Conservation (phyloP, 2,888 invertebrate species). For the Suillia variegata region DNA sequence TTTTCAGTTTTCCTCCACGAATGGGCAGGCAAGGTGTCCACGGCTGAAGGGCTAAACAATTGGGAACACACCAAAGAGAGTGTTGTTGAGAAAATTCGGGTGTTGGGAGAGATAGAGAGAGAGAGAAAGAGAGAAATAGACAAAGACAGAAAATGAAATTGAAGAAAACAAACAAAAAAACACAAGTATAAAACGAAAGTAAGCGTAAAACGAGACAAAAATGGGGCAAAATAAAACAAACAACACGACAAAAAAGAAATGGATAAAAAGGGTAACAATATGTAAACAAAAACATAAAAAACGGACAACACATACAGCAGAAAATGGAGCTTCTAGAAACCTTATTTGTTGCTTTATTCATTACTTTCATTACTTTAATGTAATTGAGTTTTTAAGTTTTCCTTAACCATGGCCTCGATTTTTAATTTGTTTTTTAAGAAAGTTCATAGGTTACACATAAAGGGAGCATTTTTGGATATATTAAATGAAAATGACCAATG, state of each 20-base stretch:
- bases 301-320: not conserved
- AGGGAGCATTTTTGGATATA: no score
- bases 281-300: constrained; percentile 15
- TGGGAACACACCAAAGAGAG: constrained; percentile 22
- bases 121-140: constrained; percentile 53
- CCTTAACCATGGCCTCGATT: no score
- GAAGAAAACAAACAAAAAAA: constrained; percentile 44
- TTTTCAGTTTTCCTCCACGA: constrained; percentile 61
- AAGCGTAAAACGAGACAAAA: constrained; percentile 32
- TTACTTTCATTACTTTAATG: no score
- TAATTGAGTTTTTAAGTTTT: no score
- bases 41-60: constrained; percentile 58
- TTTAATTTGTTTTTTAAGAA: no score
- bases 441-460: no score
- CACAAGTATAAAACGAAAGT: no score
- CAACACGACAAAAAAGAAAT: constrained; percentile 32
- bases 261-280: constrained; percentile 19
- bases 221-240: constrained; percentile 23
- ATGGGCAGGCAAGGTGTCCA: constrained; percentile 62
- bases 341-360: no score
- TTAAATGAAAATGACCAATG: no score
- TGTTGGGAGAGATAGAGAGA: constrained; percentile 34
- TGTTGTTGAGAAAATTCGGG: no score
- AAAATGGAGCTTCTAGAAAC: not conserved
- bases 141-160: constrained; percentile 48